A percentile compares a stretch with the other conserved stretches of the same genome.
phyloP scores from a whole-genome alignment of 2,113 vertebrate genomes.

The Nyctibius bracteatus region DNA sequence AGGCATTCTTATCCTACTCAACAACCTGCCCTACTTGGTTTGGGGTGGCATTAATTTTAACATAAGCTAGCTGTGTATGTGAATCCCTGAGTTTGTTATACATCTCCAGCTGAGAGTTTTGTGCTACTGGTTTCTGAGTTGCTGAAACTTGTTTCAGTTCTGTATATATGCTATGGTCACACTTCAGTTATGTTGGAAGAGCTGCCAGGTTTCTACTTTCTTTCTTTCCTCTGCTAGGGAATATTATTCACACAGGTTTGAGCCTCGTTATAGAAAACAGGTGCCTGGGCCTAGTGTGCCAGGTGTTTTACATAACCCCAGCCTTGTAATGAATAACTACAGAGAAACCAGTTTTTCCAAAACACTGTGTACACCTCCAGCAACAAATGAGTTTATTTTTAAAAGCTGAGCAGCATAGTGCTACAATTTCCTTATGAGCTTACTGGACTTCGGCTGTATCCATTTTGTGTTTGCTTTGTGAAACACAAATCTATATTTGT shows the following conservation, averaged over 20 bases:
- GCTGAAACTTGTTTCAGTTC: not conserved
- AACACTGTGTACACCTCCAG: not conserved
- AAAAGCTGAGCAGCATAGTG: not conserved
- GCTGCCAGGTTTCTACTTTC: not conserved
- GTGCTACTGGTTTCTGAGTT: not conserved
- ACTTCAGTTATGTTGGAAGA: not conserved
- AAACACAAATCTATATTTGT: no score
- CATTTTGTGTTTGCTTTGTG: not conserved
- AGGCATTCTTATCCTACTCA: not conserved
- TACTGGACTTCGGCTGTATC: not conserved
- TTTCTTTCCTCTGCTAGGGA: not conserved
- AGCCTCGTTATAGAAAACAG: not conserved
- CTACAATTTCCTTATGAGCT: not conserved
- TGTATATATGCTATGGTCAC: not conserved
- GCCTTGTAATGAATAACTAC: not conserved
- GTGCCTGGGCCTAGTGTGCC: not conserved
- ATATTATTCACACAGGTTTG: not conserved
- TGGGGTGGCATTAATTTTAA: not conserved
- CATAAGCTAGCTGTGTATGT: rapidly evolving
- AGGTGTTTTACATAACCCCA: not conserved
- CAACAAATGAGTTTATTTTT: not conserved
- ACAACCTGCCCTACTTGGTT: rapidly evolving
- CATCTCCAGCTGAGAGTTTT: not conserved
- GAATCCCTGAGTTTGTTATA: not conserved
- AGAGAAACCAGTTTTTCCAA: not conserved